Evolutionary conservation across 1,140 invertebrate genomes (phyloP), one percentile per base, ranked within the genome.

Genomic region (Psilanteris sp.): DNA sequence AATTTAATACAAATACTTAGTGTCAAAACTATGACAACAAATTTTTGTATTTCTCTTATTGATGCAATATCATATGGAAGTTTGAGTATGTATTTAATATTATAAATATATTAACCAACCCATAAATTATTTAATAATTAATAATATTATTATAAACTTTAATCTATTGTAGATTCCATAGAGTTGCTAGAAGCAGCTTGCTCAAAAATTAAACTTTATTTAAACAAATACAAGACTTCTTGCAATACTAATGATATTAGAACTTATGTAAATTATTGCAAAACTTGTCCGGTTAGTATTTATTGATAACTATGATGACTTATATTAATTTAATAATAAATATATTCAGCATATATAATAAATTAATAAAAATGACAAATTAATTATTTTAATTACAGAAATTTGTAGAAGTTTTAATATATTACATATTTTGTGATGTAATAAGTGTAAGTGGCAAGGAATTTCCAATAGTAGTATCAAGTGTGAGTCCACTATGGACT

Each of bases 341-440:
- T 20, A 20, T 20, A 20, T n/a, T n/a, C n/a, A n/a, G n/a, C n/a
- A n/a, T n/a, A n/a, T n/a, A n/a, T n/a, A n/a, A n/a, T n/a, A n/a
- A n/a, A n/a, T n/a, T n/a, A n/a, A n/a, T n/a, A n/a, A n/a, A n/a
- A n/a, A n/a, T n/a, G n/a, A n/a, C n/a, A n/a, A n/a, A n/a, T n/a
- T 20, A 20, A 24, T 16, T 15, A 14, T 34, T 34, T 11, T 6
- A 13, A 16, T 83, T 77, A 16, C 29, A 85, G 83, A 46, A 81
- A 24, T 81, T 87, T 41, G 50, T 78, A n/a, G 43, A 70, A 5
- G 61, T 88, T 66, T 67, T 85, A 9, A 73, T 81, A n/a, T 67
- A 81, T 13, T 83, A 77, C 44, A 71, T 86, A 57, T 55, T 80
- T 22, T 71, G 68, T 11, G 84, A 87, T 32, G 55, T 87, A 9